These are phyloP conservation scores for Tetragnatha montana DNA, from an alignment of 2,888 invertebrate species.

Conservation along the genomic window DNA sequence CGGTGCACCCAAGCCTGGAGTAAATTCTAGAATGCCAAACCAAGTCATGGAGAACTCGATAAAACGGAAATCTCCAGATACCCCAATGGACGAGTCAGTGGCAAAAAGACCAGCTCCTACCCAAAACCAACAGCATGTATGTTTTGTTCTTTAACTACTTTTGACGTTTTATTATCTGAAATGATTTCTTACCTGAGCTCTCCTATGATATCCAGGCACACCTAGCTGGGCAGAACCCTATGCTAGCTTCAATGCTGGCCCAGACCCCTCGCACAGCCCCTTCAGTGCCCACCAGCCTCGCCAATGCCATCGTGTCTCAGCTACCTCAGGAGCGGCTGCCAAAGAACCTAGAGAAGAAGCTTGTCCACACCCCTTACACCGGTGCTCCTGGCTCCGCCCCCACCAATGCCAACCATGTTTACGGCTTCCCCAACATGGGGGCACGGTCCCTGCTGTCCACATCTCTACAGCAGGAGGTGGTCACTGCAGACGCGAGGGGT, in stretches of 20 bases:
- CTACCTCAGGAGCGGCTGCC: conserved; percentile 71
- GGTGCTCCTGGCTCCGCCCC: conserved; percentile 38
- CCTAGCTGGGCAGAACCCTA: conserved; percentile 71
- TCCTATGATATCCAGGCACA: conserved; percentile 52
- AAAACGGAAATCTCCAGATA: conserved; percentile 63
- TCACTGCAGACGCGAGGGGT: conserved; percentile 63
- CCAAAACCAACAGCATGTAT: conserved; percentile 58
- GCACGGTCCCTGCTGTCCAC: conserved; percentile 55
- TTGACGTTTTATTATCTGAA: no score
- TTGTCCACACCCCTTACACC: conserved; percentile 70
- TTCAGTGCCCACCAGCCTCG: conserved; percentile 68
- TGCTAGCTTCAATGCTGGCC: conserved; percentile 71
- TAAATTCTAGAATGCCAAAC: conserved; percentile 21
- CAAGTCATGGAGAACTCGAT: conserved; percentile 23
- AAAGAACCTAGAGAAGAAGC: conserved; percentile 70
- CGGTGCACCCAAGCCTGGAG: conserved; percentile 23
- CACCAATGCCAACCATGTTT: conserved; percentile 22
- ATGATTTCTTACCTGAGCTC: neutral
- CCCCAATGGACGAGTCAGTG: conserved; percentile 56
- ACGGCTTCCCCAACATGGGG: conserved; percentile 38
- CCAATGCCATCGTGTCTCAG: conserved; percentile 71
- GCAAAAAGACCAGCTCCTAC: conserved; percentile 50
- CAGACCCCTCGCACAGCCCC: conserved; percentile 69
- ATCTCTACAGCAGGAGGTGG: conserved; percentile 68
- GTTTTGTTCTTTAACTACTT: neutral